Evolutionary conservation across 2,888 invertebrate species (phyloP).

Genomic region (Agriopis leucophaearia): DNA sequence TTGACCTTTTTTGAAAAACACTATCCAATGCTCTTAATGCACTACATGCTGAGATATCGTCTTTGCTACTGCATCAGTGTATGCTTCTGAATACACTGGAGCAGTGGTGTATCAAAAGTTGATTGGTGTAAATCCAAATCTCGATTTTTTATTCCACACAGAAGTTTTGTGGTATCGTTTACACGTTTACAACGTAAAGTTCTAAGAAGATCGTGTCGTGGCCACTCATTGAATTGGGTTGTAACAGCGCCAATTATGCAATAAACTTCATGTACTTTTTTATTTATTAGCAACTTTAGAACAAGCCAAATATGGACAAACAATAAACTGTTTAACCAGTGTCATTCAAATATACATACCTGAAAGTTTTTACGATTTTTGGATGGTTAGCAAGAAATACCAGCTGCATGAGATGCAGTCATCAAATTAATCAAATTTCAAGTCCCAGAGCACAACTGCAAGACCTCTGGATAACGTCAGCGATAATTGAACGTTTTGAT

Average conservation of each 20-base stretch:
- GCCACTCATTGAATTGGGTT: slow-evolving; percentile 71
- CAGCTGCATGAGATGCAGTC: no score
- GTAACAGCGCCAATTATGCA: slow-evolving; percentile 67
- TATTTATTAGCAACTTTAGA: slow-evolving; percentile 41
- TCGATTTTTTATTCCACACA: slow-evolving; percentile 66
- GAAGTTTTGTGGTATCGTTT: slow-evolving; percentile 82
- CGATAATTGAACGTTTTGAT: no score
- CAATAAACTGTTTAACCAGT: background rate
- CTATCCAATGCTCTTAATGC: slow-evolving; percentile 40
- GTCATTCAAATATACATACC: background rate
- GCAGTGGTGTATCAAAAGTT: slow-evolving; percentile 6
- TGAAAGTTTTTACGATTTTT: no score
- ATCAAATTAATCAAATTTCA: no score
- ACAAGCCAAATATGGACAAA: slow-evolving; percentile 20
- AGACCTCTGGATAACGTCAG: no score
- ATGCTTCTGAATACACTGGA: slow-evolving; percentile 15
- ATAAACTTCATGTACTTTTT: slow-evolving; percentile 59
- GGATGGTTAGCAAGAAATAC: no score
- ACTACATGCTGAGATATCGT: background rate
- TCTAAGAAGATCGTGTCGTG: slow-evolving; percentile 75
- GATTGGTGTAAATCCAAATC: slow-evolving; percentile 23
- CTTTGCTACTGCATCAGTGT: slow-evolving; percentile 50
- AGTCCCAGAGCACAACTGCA: no score
- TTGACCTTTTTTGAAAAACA: slow-evolving; percentile 7
- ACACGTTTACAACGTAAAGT: slow-evolving; percentile 79